phyloP scores from a whole-genome alignment of 2,797 vertebrate genomes.

The Xyrichtys novacula region DNA sequence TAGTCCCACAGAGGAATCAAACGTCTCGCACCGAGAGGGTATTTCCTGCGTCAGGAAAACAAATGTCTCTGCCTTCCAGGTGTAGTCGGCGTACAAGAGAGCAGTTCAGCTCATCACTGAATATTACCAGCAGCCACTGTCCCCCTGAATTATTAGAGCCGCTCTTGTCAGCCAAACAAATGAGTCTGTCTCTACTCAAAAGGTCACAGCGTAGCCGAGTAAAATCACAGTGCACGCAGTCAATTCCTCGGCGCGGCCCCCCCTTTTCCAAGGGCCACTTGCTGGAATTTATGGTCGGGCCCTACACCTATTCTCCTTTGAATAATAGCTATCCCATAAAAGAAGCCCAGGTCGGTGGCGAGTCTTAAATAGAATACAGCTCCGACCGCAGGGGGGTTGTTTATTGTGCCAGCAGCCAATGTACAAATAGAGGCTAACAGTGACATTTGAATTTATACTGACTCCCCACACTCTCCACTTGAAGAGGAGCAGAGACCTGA shows the following conservation, averaged over 20 bases:
- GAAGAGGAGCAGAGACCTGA: slow-evolving; percentile 3
- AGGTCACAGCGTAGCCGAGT: slow-evolving; percentile 76
- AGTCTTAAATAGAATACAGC: slow-evolving; percentile 68
- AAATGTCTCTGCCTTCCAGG: slow-evolving; percentile 59
- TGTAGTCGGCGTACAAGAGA: slow-evolving; percentile 46
- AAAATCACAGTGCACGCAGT: slow-evolving; percentile 72
- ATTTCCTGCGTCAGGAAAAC: slow-evolving; percentile 53
- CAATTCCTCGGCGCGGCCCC: slow-evolving; percentile 58
- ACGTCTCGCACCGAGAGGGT: slow-evolving; percentile 15
- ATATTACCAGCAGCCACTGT: slow-evolving; percentile 60
- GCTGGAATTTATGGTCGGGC: slow-evolving; percentile 76
- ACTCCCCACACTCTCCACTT: slow-evolving; percentile 36
- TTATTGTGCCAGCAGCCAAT: slow-evolving; percentile 41
- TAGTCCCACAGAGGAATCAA: slow-evolving; percentile 31
- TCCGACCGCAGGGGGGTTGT: slow-evolving; percentile 38
- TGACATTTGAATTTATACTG: slow-evolving; percentile 73
- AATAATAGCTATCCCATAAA: slow-evolving; percentile 74
- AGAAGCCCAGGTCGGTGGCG: slow-evolving; percentile 46
- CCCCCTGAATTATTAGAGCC: slow-evolving; percentile 76
- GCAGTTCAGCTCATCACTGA: slow-evolving; percentile 65
- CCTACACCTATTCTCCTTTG: slow-evolving; percentile 71
- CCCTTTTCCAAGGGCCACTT: slow-evolving; percentile 69
- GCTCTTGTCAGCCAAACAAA: slow-evolving; percentile 80
- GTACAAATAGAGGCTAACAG: slow-evolving; percentile 63
- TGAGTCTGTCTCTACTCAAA: slow-evolving; percentile 75